Conservation (phyloP, 2,113 vertebrate species). For the Pachyramphus minor region DNA sequence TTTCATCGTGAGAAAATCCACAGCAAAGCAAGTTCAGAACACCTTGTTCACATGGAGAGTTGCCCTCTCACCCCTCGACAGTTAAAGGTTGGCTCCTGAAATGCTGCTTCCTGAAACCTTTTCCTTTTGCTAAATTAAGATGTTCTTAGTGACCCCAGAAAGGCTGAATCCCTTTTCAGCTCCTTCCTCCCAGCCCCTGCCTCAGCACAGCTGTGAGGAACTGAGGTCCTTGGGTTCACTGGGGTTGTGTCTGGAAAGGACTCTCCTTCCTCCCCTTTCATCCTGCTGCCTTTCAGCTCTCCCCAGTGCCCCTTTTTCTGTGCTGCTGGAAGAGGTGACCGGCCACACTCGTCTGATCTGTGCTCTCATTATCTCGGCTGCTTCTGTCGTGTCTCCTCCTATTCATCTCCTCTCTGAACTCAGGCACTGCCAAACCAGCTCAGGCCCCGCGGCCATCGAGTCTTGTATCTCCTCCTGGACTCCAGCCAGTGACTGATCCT, state of each 20-base stretch:
- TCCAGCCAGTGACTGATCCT: background rate
- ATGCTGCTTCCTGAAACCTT: background rate
- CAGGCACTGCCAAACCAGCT: background rate
- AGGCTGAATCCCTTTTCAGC: background rate
- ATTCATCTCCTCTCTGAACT: background rate
- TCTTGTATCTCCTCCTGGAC: background rate
- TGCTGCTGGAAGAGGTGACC: background rate
- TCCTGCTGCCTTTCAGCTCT: background rate
- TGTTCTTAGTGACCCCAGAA: background rate
- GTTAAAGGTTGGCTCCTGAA: background rate
- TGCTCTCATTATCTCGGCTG: constrained; percentile 4
- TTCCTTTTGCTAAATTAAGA: background rate
- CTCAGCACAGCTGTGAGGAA: background rate
- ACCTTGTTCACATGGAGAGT: background rate
- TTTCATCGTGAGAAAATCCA: background rate
- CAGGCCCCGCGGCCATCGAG: background rate
- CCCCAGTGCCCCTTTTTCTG: background rate
- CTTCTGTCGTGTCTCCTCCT: constrained; percentile 5
- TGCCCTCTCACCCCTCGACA: background rate
- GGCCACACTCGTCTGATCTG: background rate
- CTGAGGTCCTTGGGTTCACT: background rate
- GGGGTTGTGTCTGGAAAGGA: background rate
- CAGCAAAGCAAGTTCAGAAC: background rate
- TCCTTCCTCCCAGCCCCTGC: background rate
- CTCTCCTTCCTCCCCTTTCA: background rate